These are phyloP conservation scores for Nyctibius bracteatus DNA, from an alignment of 2,113 vertebrate species.

Conservation along the genomic window DNA sequence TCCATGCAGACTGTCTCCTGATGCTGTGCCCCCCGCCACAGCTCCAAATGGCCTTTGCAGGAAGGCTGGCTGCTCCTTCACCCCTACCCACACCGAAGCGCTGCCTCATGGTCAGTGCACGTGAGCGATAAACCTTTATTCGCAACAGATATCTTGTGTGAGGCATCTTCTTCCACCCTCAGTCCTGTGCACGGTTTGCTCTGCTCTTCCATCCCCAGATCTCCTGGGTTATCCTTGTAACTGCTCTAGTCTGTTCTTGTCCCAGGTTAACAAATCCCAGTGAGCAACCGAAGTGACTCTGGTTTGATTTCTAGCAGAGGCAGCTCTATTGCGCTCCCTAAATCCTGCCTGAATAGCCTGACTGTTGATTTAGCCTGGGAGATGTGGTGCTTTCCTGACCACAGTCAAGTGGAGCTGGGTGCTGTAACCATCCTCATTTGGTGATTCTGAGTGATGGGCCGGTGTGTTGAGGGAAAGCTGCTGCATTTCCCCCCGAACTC, in stretches of 20 bases:
- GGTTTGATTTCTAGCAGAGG: neutral
- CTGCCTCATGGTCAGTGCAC: neutral
- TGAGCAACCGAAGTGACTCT: neutral
- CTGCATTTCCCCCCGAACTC: neutral
- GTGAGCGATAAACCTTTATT: accelerated
- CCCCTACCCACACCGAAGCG: neutral
- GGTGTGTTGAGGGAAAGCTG: neutral
- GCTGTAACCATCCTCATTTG: neutral
- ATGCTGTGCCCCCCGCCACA: accelerated
- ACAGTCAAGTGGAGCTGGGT: neutral
- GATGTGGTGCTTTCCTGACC: neutral
- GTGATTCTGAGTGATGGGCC: neutral
- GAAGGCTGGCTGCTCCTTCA: neutral
- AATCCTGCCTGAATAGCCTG: neutral
- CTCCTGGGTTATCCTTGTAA: neutral
- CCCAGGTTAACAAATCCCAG: neutral
- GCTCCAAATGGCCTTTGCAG: neutral
- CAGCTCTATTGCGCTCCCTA: neutral
- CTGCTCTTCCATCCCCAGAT: neutral
- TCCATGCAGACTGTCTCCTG: neutral
- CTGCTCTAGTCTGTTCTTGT: neutral
- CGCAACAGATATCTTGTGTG: neutral
- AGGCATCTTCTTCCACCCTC: neutral
- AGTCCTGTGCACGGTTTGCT: neutral
- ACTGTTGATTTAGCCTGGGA: neutral